Evolutionary conservation across 2,113 vertebrate genomes (phyloP), one percentile per base, ranked within the genome.

Genomic region (Mastomys coucha): DNA sequence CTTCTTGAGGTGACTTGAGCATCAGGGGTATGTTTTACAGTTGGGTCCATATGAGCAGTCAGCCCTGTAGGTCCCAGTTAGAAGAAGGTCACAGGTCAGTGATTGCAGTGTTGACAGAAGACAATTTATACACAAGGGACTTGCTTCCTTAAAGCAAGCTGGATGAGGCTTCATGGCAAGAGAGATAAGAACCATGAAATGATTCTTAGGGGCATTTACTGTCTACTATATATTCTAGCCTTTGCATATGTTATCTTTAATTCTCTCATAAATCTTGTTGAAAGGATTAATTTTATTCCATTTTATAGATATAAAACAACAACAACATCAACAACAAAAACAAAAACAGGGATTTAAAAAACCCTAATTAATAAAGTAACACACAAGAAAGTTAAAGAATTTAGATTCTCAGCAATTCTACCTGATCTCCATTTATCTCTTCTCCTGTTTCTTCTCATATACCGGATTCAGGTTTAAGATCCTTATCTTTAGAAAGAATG

Each of bases 261-360:
- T 91, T 49, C 10, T 78, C 73, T 36, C 33, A 2, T 91, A 63
- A 78, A 36, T 26, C 28, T 91, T 93, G 10, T n/a, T 53, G 76
- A 91, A 39, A 80, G 7, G 14, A 93, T 31, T 56, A 80, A 7
- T 78, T 13, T 19, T 11, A 76, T 91, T 19, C 36, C 24, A 51
- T 88, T 84, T 94, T 63, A 81, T 10, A 86, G 56, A 85, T 70
- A 16, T 82, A 4, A 58, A 90, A 93, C 78, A 82, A n/a, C 53
- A 42, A 28, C n/a, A 81, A 28, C n/a, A 81, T 36, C 69, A 72
- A 73, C 72, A 39, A 73, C 16, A 36, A 70, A 5, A 60, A 36
- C 8, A n/a, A 81, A n/a, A 86, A 49, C 4, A 65, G 39, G 10
- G 5, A 67, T 42, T 11, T 45, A 75, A 72, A 26, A 70, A 60